Base-by-base conservation (phyloP, 2,888 invertebrate species). In the Tricholauxania praeusta region DNA sequence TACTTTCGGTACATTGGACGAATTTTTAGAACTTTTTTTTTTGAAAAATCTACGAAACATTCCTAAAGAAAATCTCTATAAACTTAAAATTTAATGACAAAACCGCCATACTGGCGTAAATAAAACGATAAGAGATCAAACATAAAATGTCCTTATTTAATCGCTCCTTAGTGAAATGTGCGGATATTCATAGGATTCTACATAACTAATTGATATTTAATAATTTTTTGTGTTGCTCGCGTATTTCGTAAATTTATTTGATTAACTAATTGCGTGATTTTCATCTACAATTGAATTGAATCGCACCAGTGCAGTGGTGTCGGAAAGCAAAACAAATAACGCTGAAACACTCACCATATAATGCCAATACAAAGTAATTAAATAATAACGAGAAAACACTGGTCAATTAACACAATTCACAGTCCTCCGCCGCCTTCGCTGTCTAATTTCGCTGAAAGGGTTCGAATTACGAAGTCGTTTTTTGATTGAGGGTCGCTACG, bases 261-360 rank as follows among this genome's bases (percentile, higher is more conserved):
- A 84, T 85, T 85, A 84, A 83, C 84, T 84, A 85, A 84, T 85
- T 83, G 85, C 84, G 82, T 84, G 84, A 82, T 84, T 84, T 83
- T 80, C 19, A 70, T 69, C 32, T 66, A 66, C 59, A 51, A 60
- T 69, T n/a, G n/a, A 59, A 69, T 69, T 69, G 68, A 69, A 55
- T 55, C 14, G 32, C 10, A 53, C 39, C 19, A 17, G 19, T 12
- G 12, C 55, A 55, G 55, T 62, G 15, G 32, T 63, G 32, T 17
- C 10, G 39, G 39, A 39, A 39, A 39, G 39, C 19, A 63, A 39
- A n/a, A 63, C 63, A 17, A 53, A 32, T 14, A 53, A 28, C n/a
- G 65, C 19, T 51, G 19, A 14, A 32, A 12, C 47, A 39, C 32
- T 19, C 17, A 28, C 39, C 15, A 62, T 52, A 52, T n/a, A 55